Evolutionary conservation across 2,888 invertebrate genomes (phyloP).

Genomic region (Lamellibrachia columna): DNA sequence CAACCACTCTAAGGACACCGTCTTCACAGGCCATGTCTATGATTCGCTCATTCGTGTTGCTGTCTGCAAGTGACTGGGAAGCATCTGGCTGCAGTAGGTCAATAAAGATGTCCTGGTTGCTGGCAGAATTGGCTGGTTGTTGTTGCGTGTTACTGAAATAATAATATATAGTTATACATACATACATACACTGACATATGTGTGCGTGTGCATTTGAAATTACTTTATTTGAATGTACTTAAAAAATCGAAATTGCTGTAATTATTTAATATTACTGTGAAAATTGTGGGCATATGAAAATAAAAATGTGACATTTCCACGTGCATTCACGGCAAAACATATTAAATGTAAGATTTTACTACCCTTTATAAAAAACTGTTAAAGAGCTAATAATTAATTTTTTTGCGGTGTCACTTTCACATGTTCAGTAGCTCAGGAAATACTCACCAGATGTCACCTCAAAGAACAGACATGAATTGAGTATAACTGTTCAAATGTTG

Average conservation of each 20-base stretch:
- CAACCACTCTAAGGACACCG: background rate
- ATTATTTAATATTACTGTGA: no score
- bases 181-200: no score
- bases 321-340: no score
- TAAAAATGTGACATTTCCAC: no score
- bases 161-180: background rate
- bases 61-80: background rate
- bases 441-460: background rate
- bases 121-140: background rate
- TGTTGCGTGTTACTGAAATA: background rate
- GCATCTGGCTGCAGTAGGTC: background rate
- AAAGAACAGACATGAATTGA: background rate
- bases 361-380: no score
- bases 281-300: no score
- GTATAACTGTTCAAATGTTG: background rate
- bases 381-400: no score
- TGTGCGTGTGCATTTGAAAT: no score
- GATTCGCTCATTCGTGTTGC: background rate
- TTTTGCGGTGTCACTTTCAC: background rate
- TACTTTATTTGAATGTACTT: no score
- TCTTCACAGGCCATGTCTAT: background rate
- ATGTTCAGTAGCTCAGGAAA: background rate
- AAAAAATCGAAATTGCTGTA: no score
- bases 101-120: background rate
- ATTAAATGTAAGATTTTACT: no score